Base-by-base conservation (phyloP, 2,113 vertebrate species). In the Peromyscus polionotus region DNA sequence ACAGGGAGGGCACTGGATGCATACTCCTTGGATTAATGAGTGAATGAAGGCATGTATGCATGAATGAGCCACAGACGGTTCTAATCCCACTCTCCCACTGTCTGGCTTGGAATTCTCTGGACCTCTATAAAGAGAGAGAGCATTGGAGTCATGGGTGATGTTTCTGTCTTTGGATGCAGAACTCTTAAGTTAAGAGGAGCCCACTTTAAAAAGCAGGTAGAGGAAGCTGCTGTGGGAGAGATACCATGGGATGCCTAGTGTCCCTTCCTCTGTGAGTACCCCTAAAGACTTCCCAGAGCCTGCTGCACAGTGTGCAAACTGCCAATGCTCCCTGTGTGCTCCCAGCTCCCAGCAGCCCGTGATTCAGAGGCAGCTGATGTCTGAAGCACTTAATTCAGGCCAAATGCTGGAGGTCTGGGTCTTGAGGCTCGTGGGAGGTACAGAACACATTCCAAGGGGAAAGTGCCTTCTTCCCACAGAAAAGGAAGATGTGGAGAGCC, bases 331-430 rank as follows among this genome's bases (percentile, higher is more conserved):
- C 51, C 68, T 79, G 1, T 31, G 0, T 72, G 76, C 67, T 87
- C 48, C 54, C 0, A 7, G 89, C 94, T 93, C 6, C 0, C 26
- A 76, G 83, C 36, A 83, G 88, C 93, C 93, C 0, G 3, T 98
- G 98, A 98, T 97, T 97, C 98, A 98, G 95, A 97, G 94, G 95
- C 98, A 96, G 97, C 97, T 98, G 98, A 98, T 0, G 73, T 97
- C 98, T 97, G 97, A 95, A 1, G 48, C 67, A 90, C 94, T 81
- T 98, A 98, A 97, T 97, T 97, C 97, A 95, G 94, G 93, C 95
- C 98, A 97, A 96, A 97, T 97, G 98, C 94, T 96, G 83, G 79
- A 96, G 91, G 91, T 96, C 96, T 95, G 83, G 54, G 93, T 94
- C 95, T 75, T 75, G 94, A 7, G 5, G 87, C 48, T 1, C 2